phyloP scores from a whole-genome alignment of 2,888 invertebrate genomes.

The Pristionchus maxplancki region DNA sequence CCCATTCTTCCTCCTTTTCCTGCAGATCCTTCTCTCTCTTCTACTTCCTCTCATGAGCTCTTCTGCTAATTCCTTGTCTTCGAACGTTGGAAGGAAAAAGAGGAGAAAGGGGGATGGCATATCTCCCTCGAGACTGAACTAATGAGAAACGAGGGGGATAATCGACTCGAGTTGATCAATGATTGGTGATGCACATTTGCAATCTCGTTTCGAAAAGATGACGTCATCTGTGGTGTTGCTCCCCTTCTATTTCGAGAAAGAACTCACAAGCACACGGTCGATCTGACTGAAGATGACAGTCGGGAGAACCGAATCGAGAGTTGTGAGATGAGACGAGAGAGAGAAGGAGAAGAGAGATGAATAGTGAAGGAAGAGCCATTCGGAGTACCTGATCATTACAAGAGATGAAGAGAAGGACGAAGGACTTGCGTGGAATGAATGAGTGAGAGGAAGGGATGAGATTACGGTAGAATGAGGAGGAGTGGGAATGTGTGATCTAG shows the following conservation, averaged over 20 bases:
- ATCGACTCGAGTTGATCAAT: neutral
- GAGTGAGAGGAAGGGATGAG: neutral
- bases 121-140: constrained; percentile 19
- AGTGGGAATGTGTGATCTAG: neutral
- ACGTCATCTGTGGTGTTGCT: neutral
- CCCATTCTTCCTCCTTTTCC: neutral
- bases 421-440: constrained; percentile 23
- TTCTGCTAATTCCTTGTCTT: neutral
- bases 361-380: neutral
- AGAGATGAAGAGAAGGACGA: constrained; percentile 3
- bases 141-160: constrained; percentile 18
- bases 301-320: neutral
- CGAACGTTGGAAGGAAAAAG: constrained; percentile 7
- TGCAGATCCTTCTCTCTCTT: neutral
- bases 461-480: constrained; percentile 29
- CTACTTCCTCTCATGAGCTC: constrained; percentile 26
- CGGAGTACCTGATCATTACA: constrained; percentile 32
- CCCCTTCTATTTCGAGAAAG: neutral
- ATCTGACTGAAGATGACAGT: constrained; percentile 37
- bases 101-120: neutral
- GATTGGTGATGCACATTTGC: neutral
- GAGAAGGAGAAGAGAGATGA: constrained; percentile 9
- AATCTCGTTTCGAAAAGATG: neutral
- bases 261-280: constrained; percentile 32
- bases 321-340: neutral